Percentiles rank a stretch among this genome's conserved stretches.
phyloP scores from a whole-genome alignment of 2,888 invertebrate species.

The Drosophila nr. medialis region DNA sequence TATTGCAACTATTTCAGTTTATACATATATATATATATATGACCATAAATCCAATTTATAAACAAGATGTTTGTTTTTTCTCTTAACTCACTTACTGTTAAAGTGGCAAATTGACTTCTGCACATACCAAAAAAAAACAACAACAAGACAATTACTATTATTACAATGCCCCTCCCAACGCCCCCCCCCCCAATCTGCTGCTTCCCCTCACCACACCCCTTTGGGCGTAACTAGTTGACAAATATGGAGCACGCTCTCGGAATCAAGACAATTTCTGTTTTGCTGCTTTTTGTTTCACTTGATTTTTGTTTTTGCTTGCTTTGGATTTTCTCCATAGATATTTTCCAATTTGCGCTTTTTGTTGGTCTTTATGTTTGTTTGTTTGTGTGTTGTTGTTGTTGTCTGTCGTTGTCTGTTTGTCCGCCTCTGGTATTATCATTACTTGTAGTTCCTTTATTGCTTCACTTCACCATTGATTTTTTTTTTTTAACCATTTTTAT shows the following conservation, averaged over 20 bases:
- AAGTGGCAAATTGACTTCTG: conserved; percentile 65
- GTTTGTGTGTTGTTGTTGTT: conserved; percentile 4
- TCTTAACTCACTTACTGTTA: conserved; percentile 52
- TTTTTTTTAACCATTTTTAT: conserved; percentile 4
- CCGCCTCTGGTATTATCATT: conserved; percentile 46
- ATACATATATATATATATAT: neutral
- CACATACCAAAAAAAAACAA: conserved; percentile 34
- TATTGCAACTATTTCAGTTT: conserved; percentile 10
- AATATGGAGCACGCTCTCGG: conserved; percentile 48
- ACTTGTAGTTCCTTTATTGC: conserved; percentile 50
- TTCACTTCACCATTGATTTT: conserved; percentile 64
- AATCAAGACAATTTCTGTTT: conserved; percentile 45
- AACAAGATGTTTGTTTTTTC: conserved; percentile 11
- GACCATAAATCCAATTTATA: neutral
- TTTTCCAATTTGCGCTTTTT: conserved; percentile 57
- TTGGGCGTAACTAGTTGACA: conserved; percentile 34
- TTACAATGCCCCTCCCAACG: conserved; percentile 5
- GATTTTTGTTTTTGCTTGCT: conserved; percentile 20
- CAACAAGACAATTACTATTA: conserved; percentile 48
- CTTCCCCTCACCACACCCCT: neutral
- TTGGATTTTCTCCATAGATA: conserved; percentile 69
- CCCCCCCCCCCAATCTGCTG: neutral
- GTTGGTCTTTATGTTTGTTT: conserved; percentile 19
- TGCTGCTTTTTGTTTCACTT: conserved; percentile 43
- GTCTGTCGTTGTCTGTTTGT: conserved; percentile 8